Conservation (phyloP, 1,140 invertebrate genomes). For the Cotesia glomerata region DNA sequence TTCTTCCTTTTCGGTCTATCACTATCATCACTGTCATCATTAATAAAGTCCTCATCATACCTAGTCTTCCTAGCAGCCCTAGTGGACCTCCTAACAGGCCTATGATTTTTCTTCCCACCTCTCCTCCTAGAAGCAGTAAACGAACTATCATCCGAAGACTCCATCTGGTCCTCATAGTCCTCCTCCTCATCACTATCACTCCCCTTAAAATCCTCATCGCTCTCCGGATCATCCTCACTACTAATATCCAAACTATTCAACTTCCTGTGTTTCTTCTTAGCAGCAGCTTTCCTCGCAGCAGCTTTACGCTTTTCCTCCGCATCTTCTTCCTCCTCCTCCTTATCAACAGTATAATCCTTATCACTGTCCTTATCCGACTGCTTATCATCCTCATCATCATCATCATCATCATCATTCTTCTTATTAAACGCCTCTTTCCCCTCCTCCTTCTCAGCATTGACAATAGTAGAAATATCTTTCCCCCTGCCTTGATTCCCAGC, state of each 20-base stretch:
- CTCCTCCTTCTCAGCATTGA: constrained; percentile 80
- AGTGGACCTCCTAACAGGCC: constrained; percentile 66
- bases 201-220: constrained; percentile 88
- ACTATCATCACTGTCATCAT: constrained; percentile 68
- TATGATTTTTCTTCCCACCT: constrained; percentile 52
- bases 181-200: constrained; percentile 69
- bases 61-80: constrained; percentile 65
- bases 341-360: constrained; percentile 62
- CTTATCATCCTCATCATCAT: constrained; percentile 39
- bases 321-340: constrained; percentile 55
- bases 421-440: constrained; percentile 46
- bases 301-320: constrained; percentile 42
- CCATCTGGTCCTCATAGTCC: constrained; percentile 65
- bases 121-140: constrained; percentile 52
- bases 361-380: constrained; percentile 57
- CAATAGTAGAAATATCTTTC: constrained; percentile 89
- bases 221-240: constrained; percentile 80
- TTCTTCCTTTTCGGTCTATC: constrained; percentile 65
- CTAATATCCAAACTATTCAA: constrained; percentile 82
- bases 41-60: constrained; percentile 68
- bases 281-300: constrained; percentile 47
- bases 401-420: constrained; percentile 40
- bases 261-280: constrained; percentile 74
- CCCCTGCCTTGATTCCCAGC: constrained; percentile 82
- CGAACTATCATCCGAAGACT: constrained; percentile 68